Conservation (phyloP, 1,140 invertebrate genomes). For the Drosophila orosa region DNA sequence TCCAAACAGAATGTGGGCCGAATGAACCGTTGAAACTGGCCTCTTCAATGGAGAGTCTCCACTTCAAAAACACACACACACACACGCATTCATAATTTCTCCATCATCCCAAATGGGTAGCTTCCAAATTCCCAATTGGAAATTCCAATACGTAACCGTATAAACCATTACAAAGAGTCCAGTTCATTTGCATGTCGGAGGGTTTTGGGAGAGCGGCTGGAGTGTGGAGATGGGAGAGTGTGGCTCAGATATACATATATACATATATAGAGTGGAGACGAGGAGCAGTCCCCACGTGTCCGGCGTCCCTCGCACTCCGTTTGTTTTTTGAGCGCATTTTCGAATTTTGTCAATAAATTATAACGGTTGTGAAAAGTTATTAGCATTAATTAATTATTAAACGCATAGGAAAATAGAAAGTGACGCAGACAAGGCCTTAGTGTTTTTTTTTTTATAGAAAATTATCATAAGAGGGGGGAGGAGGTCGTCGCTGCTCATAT, state of each 20-base stretch:
- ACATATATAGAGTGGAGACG: too few relatives aligned
- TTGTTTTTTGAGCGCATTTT: constrained; percentile 57
- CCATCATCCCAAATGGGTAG: neutral
- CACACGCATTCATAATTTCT: constrained; percentile 16
- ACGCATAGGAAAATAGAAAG: constrained; percentile 81
- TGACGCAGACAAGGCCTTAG: constrained; percentile 26
- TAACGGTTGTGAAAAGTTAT: constrained; percentile 83
- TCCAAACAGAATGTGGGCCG: neutral
- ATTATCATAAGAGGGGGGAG: constrained; percentile 56
- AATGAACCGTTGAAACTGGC: neutral
- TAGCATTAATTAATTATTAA: constrained; percentile 84
- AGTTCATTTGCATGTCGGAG: constrained; percentile 10
- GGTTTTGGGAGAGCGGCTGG: neutral
- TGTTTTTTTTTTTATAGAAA: constrained; percentile 39
- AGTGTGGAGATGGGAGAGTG: neutral
- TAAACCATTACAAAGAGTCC: neutral
- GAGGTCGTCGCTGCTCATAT: neutral
- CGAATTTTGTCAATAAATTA: constrained; percentile 79
- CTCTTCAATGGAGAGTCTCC: neutral
- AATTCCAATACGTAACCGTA: constrained; percentile 13
- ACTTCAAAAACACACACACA: neutral
- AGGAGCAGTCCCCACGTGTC: constrained; percentile 20
- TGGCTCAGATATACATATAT: neutral
- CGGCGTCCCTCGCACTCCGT: constrained; percentile 7
- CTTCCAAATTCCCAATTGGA: constrained; percentile 3